Percentiles rank a stretch among this genome's conserved stretches.
These are phyloP conservation scores for Plumapathes pennacea DNA, from an alignment of 92 coral and sea anemone genomes.

Conservation along the genomic window DNA sequence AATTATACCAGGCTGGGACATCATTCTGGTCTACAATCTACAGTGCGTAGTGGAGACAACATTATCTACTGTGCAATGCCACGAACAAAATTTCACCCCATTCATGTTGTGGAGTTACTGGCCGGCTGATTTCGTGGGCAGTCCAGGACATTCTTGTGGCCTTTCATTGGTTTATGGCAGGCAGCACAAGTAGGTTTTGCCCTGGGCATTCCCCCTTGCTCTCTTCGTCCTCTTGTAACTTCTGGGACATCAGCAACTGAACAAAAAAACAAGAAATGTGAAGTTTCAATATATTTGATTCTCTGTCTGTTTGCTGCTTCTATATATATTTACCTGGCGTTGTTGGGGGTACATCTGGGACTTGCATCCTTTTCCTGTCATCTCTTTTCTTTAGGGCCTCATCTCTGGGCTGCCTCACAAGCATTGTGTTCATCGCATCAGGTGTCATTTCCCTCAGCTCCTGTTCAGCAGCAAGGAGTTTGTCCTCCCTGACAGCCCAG, in stretches of 20 bases:
- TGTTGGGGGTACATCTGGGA: conserved; percentile 12
- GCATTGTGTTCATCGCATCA: conserved; percentile 10
- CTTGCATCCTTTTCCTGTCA: conserved; percentile 1
- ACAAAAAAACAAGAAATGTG: neutral
- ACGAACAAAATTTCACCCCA: too few species aligned
- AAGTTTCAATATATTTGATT: too few species aligned
- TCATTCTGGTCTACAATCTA: too few species aligned
- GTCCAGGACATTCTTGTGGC: conserved; percentile 15
- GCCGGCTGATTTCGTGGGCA: conserved; percentile 19
- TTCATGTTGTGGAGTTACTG: too few species aligned
- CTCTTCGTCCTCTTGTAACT: too few species aligned
- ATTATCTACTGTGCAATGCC: too few species aligned
- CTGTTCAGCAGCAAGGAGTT: neutral
- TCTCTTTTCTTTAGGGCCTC: conserved; percentile 1
- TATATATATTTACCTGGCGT: conserved; percentile 6
- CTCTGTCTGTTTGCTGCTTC: neutral
- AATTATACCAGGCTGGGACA: too few species aligned
- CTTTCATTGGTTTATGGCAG: conserved; percentile 28
- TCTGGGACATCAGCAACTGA: conserved; percentile 5
- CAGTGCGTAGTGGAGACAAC: too few species aligned
- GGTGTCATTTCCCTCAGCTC: conserved; percentile 1
- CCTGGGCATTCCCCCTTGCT: too few species aligned
- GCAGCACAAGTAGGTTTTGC: neutral
- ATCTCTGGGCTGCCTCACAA: neutral
- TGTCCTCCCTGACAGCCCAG: neutral